Base-by-base conservation (phyloP, 2,888 invertebrate genomes). In the Norana najaformis region DNA sequence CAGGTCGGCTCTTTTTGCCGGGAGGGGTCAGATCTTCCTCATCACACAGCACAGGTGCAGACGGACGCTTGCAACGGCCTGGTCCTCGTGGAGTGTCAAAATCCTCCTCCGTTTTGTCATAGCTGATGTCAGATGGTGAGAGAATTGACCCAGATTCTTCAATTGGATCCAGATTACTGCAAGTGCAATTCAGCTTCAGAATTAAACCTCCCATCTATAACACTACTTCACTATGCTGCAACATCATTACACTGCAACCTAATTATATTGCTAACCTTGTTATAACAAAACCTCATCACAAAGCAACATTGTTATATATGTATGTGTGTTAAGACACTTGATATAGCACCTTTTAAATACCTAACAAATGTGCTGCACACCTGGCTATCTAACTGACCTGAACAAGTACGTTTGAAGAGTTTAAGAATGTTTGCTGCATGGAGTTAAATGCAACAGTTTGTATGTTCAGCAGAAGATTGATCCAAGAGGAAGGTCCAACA, bases 51-150 rank as follows among this genome's bases (percentile, higher is more conserved):
- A 93, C 93, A 16, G 94, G 94, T 3, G 94, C 94, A 38, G 94
- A 93, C 0, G 94, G 94, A 13, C 93, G 92, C 89, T 92, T 93
- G 41, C 83, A 92, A 89, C 92, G 93, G 30, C 89, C 39, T 16
- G 89, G 88, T 69, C 89, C 36, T 39, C 37, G 82, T 20, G 91
- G 90, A 11, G 83, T 89, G 41, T 91, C 91, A 3, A 92, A 85
- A 82, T 92, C 92, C 35, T 97, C 97, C 93, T 97, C 97, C 0
- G 97, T 97, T 47, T 97, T 96, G 30, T 97, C 97, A 92, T 94
- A 95, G 91, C 94, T 92, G 83, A 97, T 97, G 92, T 97, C 97
- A 94, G 97, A 96, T 94, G 97, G 97, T 0, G 97, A 97, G 69
- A 97, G 95, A 30, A 97, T 95, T 0, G 97, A 97, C 36, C 96